Base-by-base conservation (phyloP, 2,888 invertebrate species). In the Cryptocephalus primarius region DNA sequence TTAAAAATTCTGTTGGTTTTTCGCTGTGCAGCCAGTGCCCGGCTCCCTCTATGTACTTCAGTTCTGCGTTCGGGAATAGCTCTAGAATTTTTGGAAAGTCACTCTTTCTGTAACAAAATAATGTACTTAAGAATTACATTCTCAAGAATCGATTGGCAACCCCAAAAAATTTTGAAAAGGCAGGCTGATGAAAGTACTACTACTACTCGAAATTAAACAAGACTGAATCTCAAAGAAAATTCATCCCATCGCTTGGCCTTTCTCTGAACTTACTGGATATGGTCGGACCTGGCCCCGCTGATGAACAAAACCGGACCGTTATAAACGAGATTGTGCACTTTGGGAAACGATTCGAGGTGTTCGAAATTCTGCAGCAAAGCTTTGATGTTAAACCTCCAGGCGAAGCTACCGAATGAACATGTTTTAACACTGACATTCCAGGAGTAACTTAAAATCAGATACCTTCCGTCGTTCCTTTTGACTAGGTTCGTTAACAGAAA, bases 11-110 rank as follows among this genome's bases (percentile, higher is more conserved):
- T 8, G 75, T 69, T 1, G 95, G 92, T 65, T 92, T 86, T 52
- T 96, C 94, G 53, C 88, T 83, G 66, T 97, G 96, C 1, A 95
- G 82, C 88, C 93, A 89, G 68, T 97, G 96, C 1, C 92, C 91
- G 8, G 95, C 88, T 34, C 84, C 87, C 43, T 80, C 76, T 44
- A 93, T 77, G 55, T 80, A 83, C 41, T 73, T 67, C 60, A 92
- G 75, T 52, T 80, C 72, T 0, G 85, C 83, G 8, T 74, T 68
- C 0, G 90, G 86, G 62, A 92, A 92, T 45, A 85, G 70, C 51
- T 78, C 75, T 60, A 75, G 73, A 46, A 91, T 88, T 47, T 72
- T 71, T 6, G 71, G 68, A 40, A 82, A 73, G 63, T 86, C 83
- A 9, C 67, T 62, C 51, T 70, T 67, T 51, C 74, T 77, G 51